Conservation (phyloP, 2,113 vertebrate genomes). For the Gallinago media region DNA sequence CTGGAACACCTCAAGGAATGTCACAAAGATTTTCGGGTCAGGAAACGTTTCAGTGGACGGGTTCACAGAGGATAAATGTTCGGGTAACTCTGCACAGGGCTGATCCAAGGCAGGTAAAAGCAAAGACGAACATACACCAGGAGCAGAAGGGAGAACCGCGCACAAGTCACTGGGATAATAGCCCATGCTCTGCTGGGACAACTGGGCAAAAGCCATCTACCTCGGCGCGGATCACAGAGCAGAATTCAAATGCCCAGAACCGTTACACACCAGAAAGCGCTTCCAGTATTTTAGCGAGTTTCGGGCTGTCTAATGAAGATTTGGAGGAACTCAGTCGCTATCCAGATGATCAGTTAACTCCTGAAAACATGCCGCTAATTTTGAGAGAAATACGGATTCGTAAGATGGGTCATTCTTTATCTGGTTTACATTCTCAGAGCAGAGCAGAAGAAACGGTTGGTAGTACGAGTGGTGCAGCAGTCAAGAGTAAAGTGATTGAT, state of each 20-base stretch:
- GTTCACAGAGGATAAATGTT: constrained; percentile 78
- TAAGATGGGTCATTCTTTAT: constrained; percentile 79
- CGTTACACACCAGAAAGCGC: constrained; percentile 90
- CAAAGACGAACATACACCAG: constrained; percentile 72
- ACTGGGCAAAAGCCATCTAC: constrained; percentile 37
- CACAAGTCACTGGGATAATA: constrained; percentile 59
- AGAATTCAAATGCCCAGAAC: constrained; percentile 58
- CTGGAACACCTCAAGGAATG: constrained; percentile 70
- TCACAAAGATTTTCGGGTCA: constrained; percentile 71
- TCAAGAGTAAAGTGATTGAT: constrained; percentile 90
- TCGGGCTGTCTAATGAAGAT: constrained; percentile 93
- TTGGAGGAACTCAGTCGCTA: constrained; percentile 91
- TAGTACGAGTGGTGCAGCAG: constrained; percentile 65
- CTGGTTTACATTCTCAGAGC: constrained; percentile 38
- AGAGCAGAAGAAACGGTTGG: constrained; percentile 67
- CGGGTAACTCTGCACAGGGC: constrained; percentile 78
- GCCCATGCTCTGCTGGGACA: constrained; percentile 6
- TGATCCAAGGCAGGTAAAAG: constrained; percentile 71
- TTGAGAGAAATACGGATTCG: constrained; percentile 89
- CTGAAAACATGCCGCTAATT: constrained; percentile 91
- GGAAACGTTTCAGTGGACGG: constrained; percentile 67
- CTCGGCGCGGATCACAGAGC: constrained; percentile 35
- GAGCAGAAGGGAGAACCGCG: constrained; percentile 73
- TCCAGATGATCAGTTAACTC: constrained; percentile 91
- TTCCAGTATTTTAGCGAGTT: constrained; percentile 89